Evolutionary conservation across 2,797 vertebrate genomes (phyloP).

Genomic region (Pseudomugil gertrudae): DNA sequence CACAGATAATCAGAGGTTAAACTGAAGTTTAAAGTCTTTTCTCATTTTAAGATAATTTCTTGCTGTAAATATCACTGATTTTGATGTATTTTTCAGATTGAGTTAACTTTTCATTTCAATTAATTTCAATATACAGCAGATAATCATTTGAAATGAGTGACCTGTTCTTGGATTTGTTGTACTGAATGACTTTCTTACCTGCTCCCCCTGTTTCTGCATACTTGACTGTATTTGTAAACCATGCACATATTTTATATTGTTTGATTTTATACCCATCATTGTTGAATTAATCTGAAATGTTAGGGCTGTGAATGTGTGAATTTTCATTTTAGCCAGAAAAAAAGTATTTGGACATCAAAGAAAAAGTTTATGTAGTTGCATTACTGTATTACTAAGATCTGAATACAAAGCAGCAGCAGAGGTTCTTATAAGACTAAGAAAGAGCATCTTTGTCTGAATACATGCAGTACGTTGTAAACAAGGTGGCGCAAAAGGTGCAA

Average conservation of each 20-base stretch:
- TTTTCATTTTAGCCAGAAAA: neutral
- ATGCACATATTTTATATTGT: slow-evolving; percentile 14
- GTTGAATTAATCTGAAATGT: neutral
- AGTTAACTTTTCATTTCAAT: neutral
- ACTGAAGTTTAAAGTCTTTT: slow-evolving; percentile 1
- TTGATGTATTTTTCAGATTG: neutral
- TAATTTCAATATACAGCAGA: slow-evolving; percentile 1
- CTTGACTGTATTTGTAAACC: slow-evolving; percentile 14
- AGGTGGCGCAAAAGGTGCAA: neutral
- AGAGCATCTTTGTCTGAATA: neutral
- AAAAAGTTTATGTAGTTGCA: neutral
- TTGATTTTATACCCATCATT: slow-evolving; percentile 5
- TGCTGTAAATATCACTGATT: neutral
- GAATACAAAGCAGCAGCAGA: neutral
- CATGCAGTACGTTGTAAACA: neutral
- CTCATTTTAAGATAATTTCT: slow-evolving; percentile 8
- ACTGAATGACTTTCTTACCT: too few relatives aligned
- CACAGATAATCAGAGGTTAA: slow-evolving; percentile 16
- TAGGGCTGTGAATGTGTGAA: neutral
- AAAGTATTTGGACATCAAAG: neutral
- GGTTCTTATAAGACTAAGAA: neutral
- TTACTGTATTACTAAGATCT: neutral
- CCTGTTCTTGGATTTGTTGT: slow-evolving; percentile 21
- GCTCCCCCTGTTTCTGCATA: slow-evolving; percentile 1
- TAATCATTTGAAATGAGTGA: slow-evolving; percentile 1